Conservation (phyloP, 1,140 invertebrate species). For the Sinonovacula constricta region DNA sequence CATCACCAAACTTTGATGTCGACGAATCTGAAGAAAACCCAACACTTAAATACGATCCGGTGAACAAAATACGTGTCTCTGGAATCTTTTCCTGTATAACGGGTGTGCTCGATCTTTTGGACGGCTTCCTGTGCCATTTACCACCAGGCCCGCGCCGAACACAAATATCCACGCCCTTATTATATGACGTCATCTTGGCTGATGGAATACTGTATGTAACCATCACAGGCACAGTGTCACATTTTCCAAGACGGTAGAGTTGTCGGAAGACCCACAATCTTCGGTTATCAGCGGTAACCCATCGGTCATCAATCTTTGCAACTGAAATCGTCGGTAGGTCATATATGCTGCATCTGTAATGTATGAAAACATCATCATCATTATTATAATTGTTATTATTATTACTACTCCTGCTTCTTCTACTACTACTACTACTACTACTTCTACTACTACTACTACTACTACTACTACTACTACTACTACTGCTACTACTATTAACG, state of each 20-base stretch:
- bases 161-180: not conserved
- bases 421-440: too few species aligned
- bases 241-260: constrained; percentile 25
- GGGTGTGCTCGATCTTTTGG: too few species aligned
- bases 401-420: constrained; percentile 12
- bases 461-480: not conserved
- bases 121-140: constrained; percentile 6
- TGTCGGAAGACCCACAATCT: constrained; percentile 33
- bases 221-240: constrained; percentile 2
- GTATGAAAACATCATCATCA: too few species aligned
- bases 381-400: too few species aligned
- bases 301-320: not conserved
- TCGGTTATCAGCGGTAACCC: constrained; percentile 18
- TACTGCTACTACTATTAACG: not conserved
- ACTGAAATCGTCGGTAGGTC: constrained; percentile 5
- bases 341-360: not conserved
- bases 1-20: too few species aligned
- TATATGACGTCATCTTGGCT: too few species aligned
- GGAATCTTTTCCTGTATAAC: too few species aligned
- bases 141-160: constrained; percentile 15
- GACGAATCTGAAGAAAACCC: too few species aligned
- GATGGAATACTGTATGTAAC: too few species aligned
- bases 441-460: not conserved
- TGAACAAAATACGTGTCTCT: too few species aligned
- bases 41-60: too few species aligned